These are phyloP conservation scores for Drepana arcuata DNA, from an alignment of 1,140 invertebrate species.

Conservation along the genomic window DNA sequence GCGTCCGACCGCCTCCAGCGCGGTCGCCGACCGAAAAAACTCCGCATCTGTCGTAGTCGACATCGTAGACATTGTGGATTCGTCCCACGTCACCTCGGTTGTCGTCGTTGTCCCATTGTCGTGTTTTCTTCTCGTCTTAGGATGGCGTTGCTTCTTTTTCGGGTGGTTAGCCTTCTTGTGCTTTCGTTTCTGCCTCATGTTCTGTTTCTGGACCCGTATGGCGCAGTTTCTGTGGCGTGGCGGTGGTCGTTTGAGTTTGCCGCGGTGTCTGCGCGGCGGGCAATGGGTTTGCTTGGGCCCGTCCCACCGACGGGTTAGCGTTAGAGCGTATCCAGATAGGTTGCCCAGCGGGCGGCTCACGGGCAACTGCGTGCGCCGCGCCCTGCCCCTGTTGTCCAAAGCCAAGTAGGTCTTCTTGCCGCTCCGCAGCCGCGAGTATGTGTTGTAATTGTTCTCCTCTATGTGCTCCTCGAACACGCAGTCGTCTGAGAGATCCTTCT, in stretches of 20 bases:
- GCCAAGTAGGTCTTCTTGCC: slow-evolving; percentile 82
- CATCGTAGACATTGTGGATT: slow-evolving; percentile 61
- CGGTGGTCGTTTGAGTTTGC: slow-evolving; percentile 51
- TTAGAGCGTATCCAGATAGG: slow-evolving; percentile 80
- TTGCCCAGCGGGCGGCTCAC: slow-evolving; percentile 78
- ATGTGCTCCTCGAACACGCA: slow-evolving; percentile 90
- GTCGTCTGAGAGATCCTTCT: slow-evolving; percentile 85
- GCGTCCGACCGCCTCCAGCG: slow-evolving; percentile 61
- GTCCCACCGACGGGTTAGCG: slow-evolving; percentile 75
- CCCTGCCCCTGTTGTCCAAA: slow-evolving; percentile 79
- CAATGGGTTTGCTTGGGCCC: slow-evolving; percentile 39
- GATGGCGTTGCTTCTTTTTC: slow-evolving; percentile 57
- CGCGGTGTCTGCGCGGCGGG: slow-evolving; percentile 41
- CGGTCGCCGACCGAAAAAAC: slow-evolving; percentile 71
- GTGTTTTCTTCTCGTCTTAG: slow-evolving; percentile 58
- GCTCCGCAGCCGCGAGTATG: slow-evolving; percentile 82
- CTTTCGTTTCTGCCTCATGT: slow-evolving; percentile 50
- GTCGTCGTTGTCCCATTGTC: slow-evolving; percentile 54
- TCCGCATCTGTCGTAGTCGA: slow-evolving; percentile 55
- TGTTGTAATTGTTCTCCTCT: slow-evolving; percentile 88
- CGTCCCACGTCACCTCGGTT: slow-evolving; percentile 53
- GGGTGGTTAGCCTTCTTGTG: slow-evolving; percentile 62
- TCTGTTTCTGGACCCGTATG: slow-evolving; percentile 47
- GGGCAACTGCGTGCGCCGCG: slow-evolving; percentile 79
- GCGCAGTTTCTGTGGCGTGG: slow-evolving; percentile 53